Evolutionary conservation across 2,113 vertebrate species (phyloP).

Genomic region (Azemiops feae): DNA sequence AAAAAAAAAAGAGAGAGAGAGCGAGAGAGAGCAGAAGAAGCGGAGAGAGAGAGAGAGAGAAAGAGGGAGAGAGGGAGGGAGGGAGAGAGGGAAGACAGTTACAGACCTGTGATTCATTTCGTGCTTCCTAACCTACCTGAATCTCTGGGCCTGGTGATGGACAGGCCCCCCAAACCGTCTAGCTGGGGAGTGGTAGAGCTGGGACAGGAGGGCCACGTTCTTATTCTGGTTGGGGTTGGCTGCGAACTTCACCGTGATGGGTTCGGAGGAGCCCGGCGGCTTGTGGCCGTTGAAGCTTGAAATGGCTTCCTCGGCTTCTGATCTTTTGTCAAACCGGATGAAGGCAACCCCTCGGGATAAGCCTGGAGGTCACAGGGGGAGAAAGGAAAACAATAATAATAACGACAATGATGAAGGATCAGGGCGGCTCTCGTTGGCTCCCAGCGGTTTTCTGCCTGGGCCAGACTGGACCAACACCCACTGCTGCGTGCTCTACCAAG

Average conservation of each 20-base stretch:
- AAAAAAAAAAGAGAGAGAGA: background rate
- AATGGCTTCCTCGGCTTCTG: constrained; percentile 95
- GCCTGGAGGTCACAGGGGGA: constrained; percentile 76
- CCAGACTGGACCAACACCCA: background rate
- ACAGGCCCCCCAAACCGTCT: constrained; percentile 92
- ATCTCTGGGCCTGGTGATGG: constrained; percentile 96
- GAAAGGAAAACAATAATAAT: constrained; percentile 29
- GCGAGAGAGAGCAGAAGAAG: background rate
- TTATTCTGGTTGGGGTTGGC: constrained; percentile 98
- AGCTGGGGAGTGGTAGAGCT: constrained; percentile 93
- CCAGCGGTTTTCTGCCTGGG: background rate
- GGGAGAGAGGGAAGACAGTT: background rate
- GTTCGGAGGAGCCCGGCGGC: constrained; percentile 88
- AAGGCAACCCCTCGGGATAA: constrained; percentile 94
- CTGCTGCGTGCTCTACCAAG: background rate
- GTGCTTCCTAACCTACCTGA: constrained; percentile 81
- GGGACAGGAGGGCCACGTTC: constrained; percentile 91
- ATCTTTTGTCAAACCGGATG: constrained; percentile 94
- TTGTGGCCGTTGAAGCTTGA: constrained; percentile 96
- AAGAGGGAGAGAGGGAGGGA: background rate
- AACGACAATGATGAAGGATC: background rate
- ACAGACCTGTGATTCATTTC: constrained; percentile 37
- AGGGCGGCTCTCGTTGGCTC: background rate
- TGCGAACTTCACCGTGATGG: constrained; percentile 96
- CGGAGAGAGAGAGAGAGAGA: background rate